Conservation (phyloP, 2,113 vertebrate genomes). For the Pitta sordida region DNA sequence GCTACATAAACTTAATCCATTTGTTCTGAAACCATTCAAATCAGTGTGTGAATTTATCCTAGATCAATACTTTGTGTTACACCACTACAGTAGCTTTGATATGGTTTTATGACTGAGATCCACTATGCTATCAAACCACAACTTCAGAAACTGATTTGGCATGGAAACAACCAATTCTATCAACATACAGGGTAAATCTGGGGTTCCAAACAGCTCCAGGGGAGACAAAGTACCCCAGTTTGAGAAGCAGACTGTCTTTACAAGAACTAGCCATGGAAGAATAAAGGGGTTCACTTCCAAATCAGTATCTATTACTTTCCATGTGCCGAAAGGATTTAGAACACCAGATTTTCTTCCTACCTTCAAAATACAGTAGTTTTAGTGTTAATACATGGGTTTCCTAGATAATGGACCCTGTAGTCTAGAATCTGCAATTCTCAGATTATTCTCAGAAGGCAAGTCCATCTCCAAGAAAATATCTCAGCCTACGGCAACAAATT, state of each 20-base stretch:
- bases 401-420: neutral
- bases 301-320: neutral
- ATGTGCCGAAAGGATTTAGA: neutral
- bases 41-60: neutral
- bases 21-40: constrained; percentile 50
- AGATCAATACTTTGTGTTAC: neutral
- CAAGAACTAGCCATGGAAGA: neutral
- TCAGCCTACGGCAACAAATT: neutral
- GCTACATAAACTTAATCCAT: constrained; percentile 22
- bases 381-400: neutral
- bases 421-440: neutral
- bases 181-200: neutral
- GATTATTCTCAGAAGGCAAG: neutral
- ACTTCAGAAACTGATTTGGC: neutral
- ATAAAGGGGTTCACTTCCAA: neutral
- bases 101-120: neutral
- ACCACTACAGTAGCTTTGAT: neutral
- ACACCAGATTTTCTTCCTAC: neutral
- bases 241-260: neutral
- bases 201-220: neutral
- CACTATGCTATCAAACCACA: neutral
- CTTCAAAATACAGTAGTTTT: neutral
- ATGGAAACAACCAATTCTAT: neutral
- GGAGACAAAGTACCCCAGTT: neutral
- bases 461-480: neutral